A percentile compares a stretch with the other conserved stretches of the same genome.
Conservation (phyloP, 2,888 invertebrate genomes). For the Erpobdella octoculata region DNA sequence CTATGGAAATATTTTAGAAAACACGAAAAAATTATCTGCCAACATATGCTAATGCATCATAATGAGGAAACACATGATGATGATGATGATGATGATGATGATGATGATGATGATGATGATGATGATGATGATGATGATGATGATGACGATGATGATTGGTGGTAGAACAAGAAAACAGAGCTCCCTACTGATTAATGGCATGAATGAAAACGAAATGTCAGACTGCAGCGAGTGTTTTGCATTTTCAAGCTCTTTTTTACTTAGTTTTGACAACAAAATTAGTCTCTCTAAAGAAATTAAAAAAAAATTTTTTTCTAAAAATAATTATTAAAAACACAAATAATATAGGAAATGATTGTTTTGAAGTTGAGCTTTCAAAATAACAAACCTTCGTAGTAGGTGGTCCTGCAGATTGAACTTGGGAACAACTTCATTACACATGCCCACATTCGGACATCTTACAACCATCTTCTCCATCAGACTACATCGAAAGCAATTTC, state of each 20-base stretch:
- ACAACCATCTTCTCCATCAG: conserved; percentile 54
- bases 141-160: background rate
- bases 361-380: background rate
- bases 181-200: too few species aligned
- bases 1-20: background rate
- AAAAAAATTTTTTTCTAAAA: background rate
- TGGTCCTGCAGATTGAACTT: conserved; percentile 53
- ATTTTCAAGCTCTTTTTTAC: too few species aligned
- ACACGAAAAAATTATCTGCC: background rate
- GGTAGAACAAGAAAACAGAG: background rate
- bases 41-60: background rate
- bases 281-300: too few species aligned
- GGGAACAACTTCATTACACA: conserved; percentile 52
- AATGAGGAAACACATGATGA: background rate
- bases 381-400: conserved; percentile 49
- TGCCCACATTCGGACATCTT: conserved; percentile 54
- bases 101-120: background rate
- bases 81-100: background rate
- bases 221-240: too few species aligned
- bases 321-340: background rate
- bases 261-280: too few species aligned
- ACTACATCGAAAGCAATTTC: conserved; percentile 44
- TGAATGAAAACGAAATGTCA: too few species aligned
- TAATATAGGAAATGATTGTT: background rate
- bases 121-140: background rate